phyloP scores from a whole-genome alignment of 1,140 invertebrate genomes.

The Conus ventricosus region DNA sequence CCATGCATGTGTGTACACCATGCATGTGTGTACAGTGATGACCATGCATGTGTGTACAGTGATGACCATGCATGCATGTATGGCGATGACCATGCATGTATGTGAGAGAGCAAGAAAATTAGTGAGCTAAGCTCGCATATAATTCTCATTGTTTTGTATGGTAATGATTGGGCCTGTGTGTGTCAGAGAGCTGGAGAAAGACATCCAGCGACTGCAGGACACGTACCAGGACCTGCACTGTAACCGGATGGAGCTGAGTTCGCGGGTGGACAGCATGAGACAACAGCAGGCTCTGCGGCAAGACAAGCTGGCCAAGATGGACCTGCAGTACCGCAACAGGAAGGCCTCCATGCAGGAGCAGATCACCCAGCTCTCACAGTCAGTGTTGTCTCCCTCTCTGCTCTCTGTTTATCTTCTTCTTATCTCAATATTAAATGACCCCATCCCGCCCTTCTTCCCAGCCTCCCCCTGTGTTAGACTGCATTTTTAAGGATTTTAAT shows the following conservation, averaged over 20 bases:
- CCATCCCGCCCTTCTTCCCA: too few relatives aligned
- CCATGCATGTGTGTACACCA: too few relatives aligned
- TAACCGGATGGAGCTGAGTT: constrained; percentile 24
- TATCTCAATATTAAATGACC: too few relatives aligned
- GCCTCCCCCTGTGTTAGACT: too few relatives aligned
- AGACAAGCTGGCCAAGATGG: constrained; percentile 53
- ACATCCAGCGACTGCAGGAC: constrained; percentile 47
- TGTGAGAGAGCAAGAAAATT: background rate
- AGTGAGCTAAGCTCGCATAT: background rate
- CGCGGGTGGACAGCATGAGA: constrained; percentile 45
- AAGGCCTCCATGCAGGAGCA: constrained; percentile 46
- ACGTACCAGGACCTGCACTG: constrained; percentile 46
- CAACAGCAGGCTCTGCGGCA: constrained; percentile 42
- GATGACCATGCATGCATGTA: background rate
- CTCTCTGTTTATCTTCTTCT: too few relatives aligned
- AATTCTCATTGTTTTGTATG: background rate
- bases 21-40: too few relatives aligned
- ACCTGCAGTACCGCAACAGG: constrained; percentile 52
- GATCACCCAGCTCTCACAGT: constrained; percentile 38
- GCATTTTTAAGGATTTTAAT: too few relatives aligned
- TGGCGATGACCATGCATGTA: background rate
- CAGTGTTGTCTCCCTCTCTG: background rate
- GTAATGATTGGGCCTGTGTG: background rate
- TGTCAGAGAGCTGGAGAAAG: constrained; percentile 49
- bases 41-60: too few relatives aligned